Evolutionary conservation across 1,140 invertebrate species (phyloP).

Genomic region (Oreohelix idahoensis): DNA sequence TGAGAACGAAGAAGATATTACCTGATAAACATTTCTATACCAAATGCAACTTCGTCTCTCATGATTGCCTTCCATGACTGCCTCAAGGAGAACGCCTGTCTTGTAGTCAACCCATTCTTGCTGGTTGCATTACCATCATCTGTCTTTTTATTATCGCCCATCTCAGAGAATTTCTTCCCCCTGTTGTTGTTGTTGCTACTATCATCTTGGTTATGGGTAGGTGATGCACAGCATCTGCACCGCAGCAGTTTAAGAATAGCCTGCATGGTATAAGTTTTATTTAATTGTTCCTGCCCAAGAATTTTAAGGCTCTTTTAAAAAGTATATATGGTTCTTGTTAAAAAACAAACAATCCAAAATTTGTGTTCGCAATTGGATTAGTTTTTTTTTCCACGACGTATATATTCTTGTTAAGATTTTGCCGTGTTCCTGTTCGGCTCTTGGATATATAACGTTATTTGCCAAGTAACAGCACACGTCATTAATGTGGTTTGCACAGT

Average conservation of each 20-base stretch:
- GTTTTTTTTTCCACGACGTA: too few species aligned
- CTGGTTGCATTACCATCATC: not conserved
- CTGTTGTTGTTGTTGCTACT: slow-evolving; percentile 36
- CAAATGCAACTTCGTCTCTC: slow-evolving; percentile 57
- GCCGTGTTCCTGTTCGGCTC: too few species aligned
- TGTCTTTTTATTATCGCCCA: not conserved
- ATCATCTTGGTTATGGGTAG: not conserved
- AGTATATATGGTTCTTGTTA: too few species aligned
- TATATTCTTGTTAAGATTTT: too few species aligned
- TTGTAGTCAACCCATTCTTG: slow-evolving; percentile 43
- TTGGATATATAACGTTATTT: too few species aligned
- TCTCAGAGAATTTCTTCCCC: slow-evolving; percentile 22
- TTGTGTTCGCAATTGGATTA: too few species aligned
- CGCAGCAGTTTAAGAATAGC: not conserved
- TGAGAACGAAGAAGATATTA: slow-evolving; percentile 9
- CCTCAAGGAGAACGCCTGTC: slow-evolving; percentile 57
- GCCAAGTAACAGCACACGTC: too few species aligned
- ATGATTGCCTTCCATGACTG: slow-evolving; percentile 67
- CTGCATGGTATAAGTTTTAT: not conserved
- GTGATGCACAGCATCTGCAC: not conserved
- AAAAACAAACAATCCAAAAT: too few species aligned
- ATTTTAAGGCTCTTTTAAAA: too few species aligned
- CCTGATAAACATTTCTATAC: slow-evolving; percentile 62
- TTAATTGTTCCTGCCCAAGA: too few species aligned
- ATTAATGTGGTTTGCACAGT: too few species aligned